These are phyloP conservation scores for Melanotaenia pygmaea DNA, from an alignment of 2,797 vertebrate genomes.

Conservation along the genomic window DNA sequence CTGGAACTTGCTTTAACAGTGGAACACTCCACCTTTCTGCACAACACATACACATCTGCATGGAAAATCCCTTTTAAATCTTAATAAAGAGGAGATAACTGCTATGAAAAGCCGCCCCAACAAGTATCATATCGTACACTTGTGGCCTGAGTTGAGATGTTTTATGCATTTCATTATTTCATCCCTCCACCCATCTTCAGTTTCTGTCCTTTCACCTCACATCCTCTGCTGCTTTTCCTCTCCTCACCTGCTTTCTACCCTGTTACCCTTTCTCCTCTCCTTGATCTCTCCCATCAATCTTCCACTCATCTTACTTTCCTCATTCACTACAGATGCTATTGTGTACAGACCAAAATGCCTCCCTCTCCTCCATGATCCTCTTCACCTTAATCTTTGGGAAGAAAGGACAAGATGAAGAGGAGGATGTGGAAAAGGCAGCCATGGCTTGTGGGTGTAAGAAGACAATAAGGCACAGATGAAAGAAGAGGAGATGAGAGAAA, in stretches of 20 bases:
- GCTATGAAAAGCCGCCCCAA: background rate
- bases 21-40: background rate
- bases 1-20: background rate
- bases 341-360: constrained; percentile 39
- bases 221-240: constrained; percentile 5
- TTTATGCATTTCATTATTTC: background rate
- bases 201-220: background rate
- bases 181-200: constrained; percentile 14
- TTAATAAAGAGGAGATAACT: background rate
- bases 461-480: constrained; percentile 47
- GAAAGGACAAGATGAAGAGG: constrained; percentile 47
- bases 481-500: constrained; percentile 42
- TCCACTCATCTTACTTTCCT: constrained; percentile 2
- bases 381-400: constrained; percentile 64
- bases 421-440: constrained; percentile 6
- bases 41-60: background rate
- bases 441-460: constrained; percentile 13
- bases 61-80: background rate
- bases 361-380: constrained; percentile 27
- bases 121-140: background rate
- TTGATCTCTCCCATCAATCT: constrained; percentile 29
- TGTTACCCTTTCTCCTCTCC: constrained; percentile 14
- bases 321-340: constrained; percentile 19
- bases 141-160: background rate
- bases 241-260: constrained; percentile 3